These are phyloP conservation scores for Cherax quadricarinatus DNA, from an alignment of 1,140 invertebrate genomes.

Conservation along the genomic window DNA sequence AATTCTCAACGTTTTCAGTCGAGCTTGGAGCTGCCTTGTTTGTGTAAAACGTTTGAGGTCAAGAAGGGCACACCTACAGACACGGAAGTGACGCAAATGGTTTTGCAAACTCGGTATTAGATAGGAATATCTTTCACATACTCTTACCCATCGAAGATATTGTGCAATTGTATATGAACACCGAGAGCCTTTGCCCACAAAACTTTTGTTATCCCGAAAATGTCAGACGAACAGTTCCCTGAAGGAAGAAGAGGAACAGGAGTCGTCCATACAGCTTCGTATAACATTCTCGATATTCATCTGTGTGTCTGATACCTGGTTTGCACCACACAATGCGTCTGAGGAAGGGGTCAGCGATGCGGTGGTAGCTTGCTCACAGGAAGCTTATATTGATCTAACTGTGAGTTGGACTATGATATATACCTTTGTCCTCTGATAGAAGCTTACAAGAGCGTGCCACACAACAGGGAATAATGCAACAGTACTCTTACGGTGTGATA, in stretches of 20 bases:
- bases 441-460: background rate
- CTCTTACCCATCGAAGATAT: constrained; percentile 39
- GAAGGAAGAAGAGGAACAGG: constrained; percentile 7
- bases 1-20: constrained; percentile 54
- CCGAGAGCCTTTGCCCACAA: constrained; percentile 33
- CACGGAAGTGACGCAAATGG: constrained; percentile 52
- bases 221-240: constrained; percentile 40
- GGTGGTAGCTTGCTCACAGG: constrained; percentile 44
- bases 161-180: constrained; percentile 47
- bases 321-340: constrained; percentile 65
- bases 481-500: background rate
- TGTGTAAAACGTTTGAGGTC: constrained; percentile 45
- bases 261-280: constrained; percentile 9
- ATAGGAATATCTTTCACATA: constrained; percentile 46
- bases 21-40: constrained; percentile 61
- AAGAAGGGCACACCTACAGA: constrained; percentile 70
- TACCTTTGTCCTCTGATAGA: background rate
- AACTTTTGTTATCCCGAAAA: constrained; percentile 13
- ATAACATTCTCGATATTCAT: constrained; percentile 1
- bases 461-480: background rate
- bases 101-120: constrained; percentile 58
- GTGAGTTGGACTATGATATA: constrained; percentile 7
- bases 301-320: constrained; percentile 43
- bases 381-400: constrained; percentile 31
- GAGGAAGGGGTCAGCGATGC: constrained; percentile 60